phyloP scores from a whole-genome alignment of 2,888 invertebrate species.

The Hyalella azteca region DNA sequence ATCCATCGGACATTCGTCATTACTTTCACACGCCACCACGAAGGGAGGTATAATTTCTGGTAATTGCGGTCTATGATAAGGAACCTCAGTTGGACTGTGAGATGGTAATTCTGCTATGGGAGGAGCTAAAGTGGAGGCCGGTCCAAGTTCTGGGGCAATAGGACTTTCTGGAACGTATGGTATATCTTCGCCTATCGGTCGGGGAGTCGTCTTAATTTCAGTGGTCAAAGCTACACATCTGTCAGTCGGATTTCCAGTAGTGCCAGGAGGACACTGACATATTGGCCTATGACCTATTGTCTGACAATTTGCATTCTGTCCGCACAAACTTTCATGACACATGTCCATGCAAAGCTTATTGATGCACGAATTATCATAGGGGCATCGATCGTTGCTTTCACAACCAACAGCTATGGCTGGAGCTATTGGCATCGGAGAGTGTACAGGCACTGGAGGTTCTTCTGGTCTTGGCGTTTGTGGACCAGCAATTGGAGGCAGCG shows the following conservation, averaged over 20 bases:
- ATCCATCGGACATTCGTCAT: slow-evolving; percentile 74
- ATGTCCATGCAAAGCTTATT: slow-evolving; percentile 86
- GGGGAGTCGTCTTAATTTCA: slow-evolving; percentile 69
- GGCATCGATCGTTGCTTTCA: slow-evolving; percentile 74
- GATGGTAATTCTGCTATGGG: slow-evolving; percentile 27
- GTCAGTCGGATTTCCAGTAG: slow-evolving; percentile 62
- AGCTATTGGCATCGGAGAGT: slow-evolving; percentile 41
- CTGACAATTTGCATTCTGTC: slow-evolving; percentile 61
- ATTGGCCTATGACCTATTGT: slow-evolving; percentile 61
- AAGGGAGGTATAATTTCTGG: slow-evolving; percentile 38
- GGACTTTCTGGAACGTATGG: slow-evolving; percentile 38
- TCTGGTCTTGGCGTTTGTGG: slow-evolving; percentile 18
- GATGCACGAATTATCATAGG: slow-evolving; percentile 68
- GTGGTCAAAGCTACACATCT: slow-evolving; percentile 31
- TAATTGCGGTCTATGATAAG: neutral
- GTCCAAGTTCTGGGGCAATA: slow-evolving; percentile 76
- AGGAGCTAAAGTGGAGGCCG: slow-evolving; percentile 70
- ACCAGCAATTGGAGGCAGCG: slow-evolving; percentile 28
- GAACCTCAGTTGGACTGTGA: slow-evolving; percentile 5
- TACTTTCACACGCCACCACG: slow-evolving; percentile 47
- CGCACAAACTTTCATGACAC: slow-evolving; percentile 70
- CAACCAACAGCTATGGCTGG: slow-evolving; percentile 57
- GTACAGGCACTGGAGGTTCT: slow-evolving; percentile 12
- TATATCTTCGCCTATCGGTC: slow-evolving; percentile 39
- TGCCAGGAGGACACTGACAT: slow-evolving; percentile 62